These are phyloP conservation scores for Sipha maydis DNA, from an alignment of 2,888 invertebrate species.

Conservation along the genomic window DNA sequence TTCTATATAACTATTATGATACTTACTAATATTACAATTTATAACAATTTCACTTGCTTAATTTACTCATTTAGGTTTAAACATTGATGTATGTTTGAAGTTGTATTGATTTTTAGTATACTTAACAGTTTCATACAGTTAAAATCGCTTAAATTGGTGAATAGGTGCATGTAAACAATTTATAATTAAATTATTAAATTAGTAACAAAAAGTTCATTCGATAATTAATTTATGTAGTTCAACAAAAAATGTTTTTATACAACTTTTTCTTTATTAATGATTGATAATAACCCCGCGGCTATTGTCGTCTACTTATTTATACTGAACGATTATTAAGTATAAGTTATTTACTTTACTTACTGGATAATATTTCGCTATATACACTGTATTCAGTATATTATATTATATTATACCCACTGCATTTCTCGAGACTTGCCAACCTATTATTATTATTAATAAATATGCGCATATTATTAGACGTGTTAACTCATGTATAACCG, in stretches of 20 bases:
- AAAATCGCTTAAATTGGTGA: neutral
- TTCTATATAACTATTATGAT: too few relatives aligned
- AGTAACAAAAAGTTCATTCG: neutral
- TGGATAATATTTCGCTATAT: neutral
- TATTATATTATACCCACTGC: neutral
- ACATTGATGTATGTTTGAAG: too few relatives aligned
- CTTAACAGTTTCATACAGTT: neutral
- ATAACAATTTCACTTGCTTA: too few relatives aligned
- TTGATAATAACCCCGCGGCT: neutral
- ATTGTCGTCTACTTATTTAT: neutral
- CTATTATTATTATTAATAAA: neutral
- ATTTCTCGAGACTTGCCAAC: neutral
- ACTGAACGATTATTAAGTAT: neutral
- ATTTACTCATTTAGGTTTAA: too few relatives aligned
- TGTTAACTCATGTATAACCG: conserved; percentile 25
- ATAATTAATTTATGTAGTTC: neutral
- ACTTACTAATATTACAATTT: too few relatives aligned
- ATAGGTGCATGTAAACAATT: too few relatives aligned
- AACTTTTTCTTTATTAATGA: neutral
- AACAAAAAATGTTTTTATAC: neutral
- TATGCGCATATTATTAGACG: conserved; percentile 5
- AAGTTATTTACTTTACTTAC: neutral
- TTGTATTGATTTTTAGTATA: neutral
- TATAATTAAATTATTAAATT: too few relatives aligned
- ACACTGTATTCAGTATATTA: neutral